Evolutionary conservation across 2,888 invertebrate species (phyloP).

Genomic region (Eupithecia subfuscata): DNA sequence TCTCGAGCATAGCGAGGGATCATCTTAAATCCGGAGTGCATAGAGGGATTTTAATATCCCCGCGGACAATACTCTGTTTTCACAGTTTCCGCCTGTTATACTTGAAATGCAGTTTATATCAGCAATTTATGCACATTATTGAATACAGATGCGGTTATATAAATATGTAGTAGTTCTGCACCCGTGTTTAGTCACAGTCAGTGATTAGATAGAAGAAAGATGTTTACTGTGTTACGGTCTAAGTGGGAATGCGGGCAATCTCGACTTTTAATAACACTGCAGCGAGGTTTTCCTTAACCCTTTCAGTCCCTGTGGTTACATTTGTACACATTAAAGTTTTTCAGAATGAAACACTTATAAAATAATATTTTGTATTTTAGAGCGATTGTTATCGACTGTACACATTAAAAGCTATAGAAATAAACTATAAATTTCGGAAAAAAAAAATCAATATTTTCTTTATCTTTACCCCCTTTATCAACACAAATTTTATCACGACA

Average conservation of each 20-base stretch:
- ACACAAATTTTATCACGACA: too few relatives aligned
- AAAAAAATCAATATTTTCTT: too few relatives aligned
- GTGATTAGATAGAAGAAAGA: constrained; percentile 31
- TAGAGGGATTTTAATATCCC: background rate
- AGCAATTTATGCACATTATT: background rate
- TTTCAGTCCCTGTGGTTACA: too few relatives aligned
- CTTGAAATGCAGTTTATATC: background rate
- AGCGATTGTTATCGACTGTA: too few relatives aligned
- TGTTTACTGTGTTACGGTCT: constrained; percentile 13
- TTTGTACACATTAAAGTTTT: too few relatives aligned
- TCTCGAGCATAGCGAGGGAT: background rate
- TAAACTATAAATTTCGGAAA: too few relatives aligned
- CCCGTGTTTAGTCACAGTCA: constrained; percentile 46
- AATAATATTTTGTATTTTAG: too few relatives aligned
- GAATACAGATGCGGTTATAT: background rate
- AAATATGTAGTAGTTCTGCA: constrained; percentile 6
- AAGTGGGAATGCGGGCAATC: constrained; percentile 12
- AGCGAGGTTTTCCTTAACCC: background rate
- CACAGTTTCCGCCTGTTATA: background rate
- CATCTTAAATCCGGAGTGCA: background rate
- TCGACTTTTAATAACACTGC: background rate
- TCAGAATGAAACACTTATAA: too few relatives aligned
- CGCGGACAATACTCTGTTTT: background rate
- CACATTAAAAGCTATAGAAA: too few relatives aligned
- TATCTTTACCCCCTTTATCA: too few relatives aligned